Evolutionary conservation across 2,113 vertebrate species (phyloP), one percentile per base, ranked within the genome.

Genomic region (Siphamia tubifer): DNA sequence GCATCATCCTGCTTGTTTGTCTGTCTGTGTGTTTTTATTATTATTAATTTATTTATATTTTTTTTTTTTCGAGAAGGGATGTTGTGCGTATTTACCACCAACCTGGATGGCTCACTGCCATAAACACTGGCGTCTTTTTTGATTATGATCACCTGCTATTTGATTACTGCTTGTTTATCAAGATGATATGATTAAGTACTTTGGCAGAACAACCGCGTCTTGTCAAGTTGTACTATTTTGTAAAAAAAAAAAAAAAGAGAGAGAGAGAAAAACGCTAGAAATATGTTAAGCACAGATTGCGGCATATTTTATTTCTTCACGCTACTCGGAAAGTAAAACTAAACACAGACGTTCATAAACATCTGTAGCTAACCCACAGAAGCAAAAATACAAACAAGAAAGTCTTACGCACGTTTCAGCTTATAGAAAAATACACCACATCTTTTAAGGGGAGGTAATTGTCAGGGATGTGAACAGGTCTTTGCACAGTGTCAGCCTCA

Each of bases 401-500:
- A 28, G 16, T 12, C 17, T 32, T 27, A 16, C 30, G 19, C 34
- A 61, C 6, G 12, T 12, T 56, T n/a, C 54, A 47, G 36, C 67
- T 70, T 38, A 15, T 51, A 43, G 44, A 80, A 19, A 34, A n/a
- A 49, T 32, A 53, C 34, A 53, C 31, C 23, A 28, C 51, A n/a
- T n/a, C n/a, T 68, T 25, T 62, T 65, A 68, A 64, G 56, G 61
- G 54, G 0, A 52, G 39, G 4, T 54, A 45, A 58, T 76, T 68
- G 40, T 36, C 1, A 10, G 54, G 69, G 66, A 79, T 40, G 30
- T 0, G 2, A 42, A 23, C 31, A 4, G 19, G 56, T 70, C 48
- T 38, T 70, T 64, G 40, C 43, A 72, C 36, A 62, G 52, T 54
- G 47, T 64, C 16, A 67, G 21, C 17, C 61, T 76, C 53, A 81